Evolutionary conservation across 2,797 vertebrate species (phyloP), one percentile per base, ranked within the genome.

Genomic region (Mus caroli): DNA sequence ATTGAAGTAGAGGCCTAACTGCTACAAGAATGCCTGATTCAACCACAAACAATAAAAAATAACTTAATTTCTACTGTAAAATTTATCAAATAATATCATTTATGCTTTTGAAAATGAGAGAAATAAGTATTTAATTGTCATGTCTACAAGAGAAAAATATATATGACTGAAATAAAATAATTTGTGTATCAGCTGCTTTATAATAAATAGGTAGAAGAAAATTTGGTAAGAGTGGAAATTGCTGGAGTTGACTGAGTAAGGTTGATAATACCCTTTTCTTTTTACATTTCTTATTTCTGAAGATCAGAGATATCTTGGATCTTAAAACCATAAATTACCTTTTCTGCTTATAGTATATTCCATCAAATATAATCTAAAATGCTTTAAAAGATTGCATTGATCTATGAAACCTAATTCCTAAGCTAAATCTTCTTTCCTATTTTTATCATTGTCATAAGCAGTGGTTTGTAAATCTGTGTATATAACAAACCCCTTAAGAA

Each of bases 171-270:
- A 62, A 80, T 6, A 40, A 89, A 93, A 83, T 7, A 56, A 40
- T 31, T 89, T 40, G 46, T 28, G 17, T 7, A 67, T 89, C 24
- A 80, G 22, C 17, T 71, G 43, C 10, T 92, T 97, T 95, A 80
- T 93, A 88, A 46, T 8, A 88, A 88, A 46, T 8, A 88, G 3
- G 34, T 73, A 22, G 10, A 80, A 60, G 10, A 84, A 40, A 79
- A 89, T 84, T 76, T 93, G 12, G 12, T 86, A 46, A 87, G 40
- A 84, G 17, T 22, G 46, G 22, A 1, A 26, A 54, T 73, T 73
- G 73, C 24, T 92, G 3, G 43, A 8, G 0, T 83, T 58, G 24
- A 62, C 15, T 46, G 12, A 80, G 20, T 89, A 22, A 54, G 2
- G 26, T 24, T 13, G 3, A 71, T 11, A 73, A 20, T 52, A 26